Conservation (phyloP, 2,888 invertebrate species). For the Drosophila paracracens region DNA sequence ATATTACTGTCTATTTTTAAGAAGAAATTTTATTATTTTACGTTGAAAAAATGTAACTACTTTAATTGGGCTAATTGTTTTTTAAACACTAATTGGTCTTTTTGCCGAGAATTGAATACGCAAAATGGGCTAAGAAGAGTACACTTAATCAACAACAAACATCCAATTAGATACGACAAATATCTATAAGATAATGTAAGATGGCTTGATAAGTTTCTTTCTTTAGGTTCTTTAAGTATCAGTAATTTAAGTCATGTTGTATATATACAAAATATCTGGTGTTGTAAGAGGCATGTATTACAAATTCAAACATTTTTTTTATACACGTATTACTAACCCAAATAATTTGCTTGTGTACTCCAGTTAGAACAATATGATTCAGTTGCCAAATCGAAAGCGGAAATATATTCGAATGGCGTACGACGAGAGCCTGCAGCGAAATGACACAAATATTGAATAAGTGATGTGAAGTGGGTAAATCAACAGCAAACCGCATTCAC, state of each 20-base stretch:
- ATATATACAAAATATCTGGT: background rate
- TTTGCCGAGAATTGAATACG: background rate
- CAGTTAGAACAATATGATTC: background rate
- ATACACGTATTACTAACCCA: background rate
- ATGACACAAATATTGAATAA: constrained; percentile 25
- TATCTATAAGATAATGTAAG: background rate
- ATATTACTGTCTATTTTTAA: background rate
- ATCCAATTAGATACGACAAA: background rate
- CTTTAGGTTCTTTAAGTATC: background rate
- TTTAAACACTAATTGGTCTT: fast-evolving
- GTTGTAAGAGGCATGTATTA: background rate
- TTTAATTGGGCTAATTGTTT: background rate
- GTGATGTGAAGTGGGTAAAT: constrained; percentile 16
- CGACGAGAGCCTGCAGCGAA: constrained; percentile 15
- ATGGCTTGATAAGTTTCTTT: background rate
- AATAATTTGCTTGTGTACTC: too few relatives aligned
- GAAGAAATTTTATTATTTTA: background rate
- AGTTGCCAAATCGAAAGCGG: background rate
- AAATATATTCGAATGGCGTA: constrained; percentile 4
- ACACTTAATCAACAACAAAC: background rate
- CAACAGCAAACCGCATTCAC: constrained; percentile 7
- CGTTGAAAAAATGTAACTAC: background rate
- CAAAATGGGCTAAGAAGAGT: fast-evolving
- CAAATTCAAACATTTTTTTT: background rate
- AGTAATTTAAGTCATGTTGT: background rate